Evolutionary conservation across 1,140 invertebrate species (phyloP), one percentile per base, ranked within the genome.

Genomic region (Diploscapter pachys): DNA sequence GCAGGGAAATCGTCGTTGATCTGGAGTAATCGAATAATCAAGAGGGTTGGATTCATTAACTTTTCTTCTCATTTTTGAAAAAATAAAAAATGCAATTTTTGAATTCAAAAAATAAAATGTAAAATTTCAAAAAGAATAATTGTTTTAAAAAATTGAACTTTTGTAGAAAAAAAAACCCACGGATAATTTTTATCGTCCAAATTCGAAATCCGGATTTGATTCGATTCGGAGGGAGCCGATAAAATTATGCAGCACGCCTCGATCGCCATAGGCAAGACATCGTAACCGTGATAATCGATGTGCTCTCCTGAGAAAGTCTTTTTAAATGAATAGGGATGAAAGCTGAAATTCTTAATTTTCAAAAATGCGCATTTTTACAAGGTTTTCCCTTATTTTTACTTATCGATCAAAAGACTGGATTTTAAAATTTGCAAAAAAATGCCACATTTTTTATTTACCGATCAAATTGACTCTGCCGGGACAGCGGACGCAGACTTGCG

Each of bases 261-360:
- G 63, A 98, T 90, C 2, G 96, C 96, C 94, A 99, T 98, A 5
- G 96, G 96, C 81, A 96, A 91, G 65, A 99, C 96, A 11, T 92
- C 90, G 88, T 96, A 99, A 8, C 95, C 96, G 85, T 93, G 94
- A 86, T 99, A 99, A 88, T 99, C 96, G 78, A 99, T 92, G 89
- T 99, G 96, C 88, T 99, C 96, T 3, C 96, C 87, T 88, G 55
- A 13, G 80, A 69, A 80, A 80, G 61, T 55, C 52, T 48, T 4
- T 13, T 11, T 9, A 50, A 62, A 57, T 50, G 56, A 5, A 9
- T 71, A 59, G 48, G 31, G 55, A 6, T 31, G 50, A 31, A 5
- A 66, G 55, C 13, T 53, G 31, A 61, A 51, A 11, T 13, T 31
- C 31, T 31, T n/a, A 57, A 73, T 72, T 71, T 57, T 48, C 50